A percentile compares a stretch with the other conserved stretches of the same genome.
These are phyloP conservation scores for Reticulitermes speratus DNA, from an alignment of 1,140 invertebrate genomes.

Conservation along the genomic window DNA sequence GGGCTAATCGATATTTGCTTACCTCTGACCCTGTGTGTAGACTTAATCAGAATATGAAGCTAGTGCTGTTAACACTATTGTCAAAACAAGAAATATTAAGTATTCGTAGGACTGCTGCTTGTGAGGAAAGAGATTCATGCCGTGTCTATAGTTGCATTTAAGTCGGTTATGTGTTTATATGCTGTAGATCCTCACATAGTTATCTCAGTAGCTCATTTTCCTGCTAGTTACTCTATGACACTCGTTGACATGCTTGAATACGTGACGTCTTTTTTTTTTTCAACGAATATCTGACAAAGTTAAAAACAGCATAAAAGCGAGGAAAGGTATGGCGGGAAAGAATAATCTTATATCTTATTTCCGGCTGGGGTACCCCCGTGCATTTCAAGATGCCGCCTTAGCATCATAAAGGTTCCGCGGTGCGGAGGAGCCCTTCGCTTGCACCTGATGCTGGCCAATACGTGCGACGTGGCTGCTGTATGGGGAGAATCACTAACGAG, in stretches of 20 bases:
- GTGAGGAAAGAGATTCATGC: too few species aligned
- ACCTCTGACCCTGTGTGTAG: too few species aligned
- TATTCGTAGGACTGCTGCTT: too few species aligned
- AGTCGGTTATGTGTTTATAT: background rate
- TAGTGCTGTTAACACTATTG: background rate
- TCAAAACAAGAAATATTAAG: too few species aligned
- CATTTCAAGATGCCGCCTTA: conserved; percentile 10
- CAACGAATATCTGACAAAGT: background rate
- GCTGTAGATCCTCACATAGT: background rate
- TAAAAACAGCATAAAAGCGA: background rate
- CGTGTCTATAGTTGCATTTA: too few species aligned
- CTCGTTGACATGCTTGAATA: background rate
- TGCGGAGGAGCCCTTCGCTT: background rate
- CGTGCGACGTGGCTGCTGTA: background rate
- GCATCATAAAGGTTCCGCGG: conserved; percentile 2
- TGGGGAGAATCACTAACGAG: background rate
- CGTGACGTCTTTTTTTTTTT: background rate
- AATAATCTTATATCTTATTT: conserved; percentile 7
- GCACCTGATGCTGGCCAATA: background rate
- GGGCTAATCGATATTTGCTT: too few species aligned
- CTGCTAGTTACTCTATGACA: background rate
- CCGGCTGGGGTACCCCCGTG: background rate
- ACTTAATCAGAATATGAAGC: background rate
- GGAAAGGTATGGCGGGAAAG: background rate
- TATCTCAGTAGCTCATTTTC: background rate